phyloP scores from a whole-genome alignment of 2,113 vertebrate genomes.

The Pteropus alecto region DNA sequence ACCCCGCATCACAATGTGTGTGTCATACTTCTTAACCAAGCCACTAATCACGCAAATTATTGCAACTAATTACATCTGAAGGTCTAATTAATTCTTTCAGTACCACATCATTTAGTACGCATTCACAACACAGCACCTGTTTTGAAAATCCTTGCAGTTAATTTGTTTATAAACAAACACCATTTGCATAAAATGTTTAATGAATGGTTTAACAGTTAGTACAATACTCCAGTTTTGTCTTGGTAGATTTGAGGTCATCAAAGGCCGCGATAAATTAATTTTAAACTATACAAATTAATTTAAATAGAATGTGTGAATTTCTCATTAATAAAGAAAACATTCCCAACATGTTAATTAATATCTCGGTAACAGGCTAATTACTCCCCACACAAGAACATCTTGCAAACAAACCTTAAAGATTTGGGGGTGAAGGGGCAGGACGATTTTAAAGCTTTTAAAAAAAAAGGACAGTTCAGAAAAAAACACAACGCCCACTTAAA shows the following conservation, averaged over 20 bases:
- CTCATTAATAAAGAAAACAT: constrained; percentile 98
- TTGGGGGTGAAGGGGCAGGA: constrained; percentile 36
- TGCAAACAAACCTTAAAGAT: constrained; percentile 82
- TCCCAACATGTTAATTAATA: constrained; percentile 97
- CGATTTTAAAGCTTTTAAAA: constrained; percentile 46
- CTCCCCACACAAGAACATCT: constrained; percentile 90
- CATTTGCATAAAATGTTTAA: constrained; percentile 98
- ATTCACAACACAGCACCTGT: constrained; percentile 99
- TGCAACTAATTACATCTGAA: constrained; percentile 99
- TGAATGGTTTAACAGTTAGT: constrained; percentile 91
- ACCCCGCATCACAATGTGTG: constrained; percentile 89
- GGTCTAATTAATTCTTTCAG: constrained; percentile 99
- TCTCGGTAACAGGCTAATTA: constrained; percentile 95
- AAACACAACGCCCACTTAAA: constrained; percentile 1
- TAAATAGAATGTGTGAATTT: constrained; percentile 88
- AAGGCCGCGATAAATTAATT: constrained; percentile 90
- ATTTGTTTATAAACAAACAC: constrained; percentile 98
- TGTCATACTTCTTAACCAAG: constrained; percentile 97
- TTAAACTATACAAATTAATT: constrained; percentile 90
- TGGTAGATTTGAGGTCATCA: constrained; percentile 86
- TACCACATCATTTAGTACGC: constrained; percentile 99
- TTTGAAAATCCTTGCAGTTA: constrained; percentile 97
- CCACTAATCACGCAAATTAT: constrained; percentile 99
- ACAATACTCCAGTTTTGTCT: constrained; percentile 88
- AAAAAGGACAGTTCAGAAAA: constrained; percentile 42